These are phyloP conservation scores for Spodoptera frugiperda DNA, from an alignment of 1,140 invertebrate genomes.

Conservation along the genomic window DNA sequence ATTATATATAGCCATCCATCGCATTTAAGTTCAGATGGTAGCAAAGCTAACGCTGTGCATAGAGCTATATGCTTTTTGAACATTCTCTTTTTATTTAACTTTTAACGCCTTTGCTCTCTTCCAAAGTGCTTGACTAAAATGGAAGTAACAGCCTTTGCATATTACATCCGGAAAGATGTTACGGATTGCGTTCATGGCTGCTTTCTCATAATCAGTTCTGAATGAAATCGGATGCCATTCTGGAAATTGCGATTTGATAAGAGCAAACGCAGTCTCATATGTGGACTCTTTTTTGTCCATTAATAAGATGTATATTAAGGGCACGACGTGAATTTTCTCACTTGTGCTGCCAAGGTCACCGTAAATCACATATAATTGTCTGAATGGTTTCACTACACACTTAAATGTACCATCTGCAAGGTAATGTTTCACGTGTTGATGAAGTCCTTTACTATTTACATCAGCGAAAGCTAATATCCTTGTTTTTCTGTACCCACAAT, in stretches of 20 bases:
- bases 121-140: constrained; percentile 6
- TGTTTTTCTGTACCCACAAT: too few species aligned
- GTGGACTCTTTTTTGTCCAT: background rate
- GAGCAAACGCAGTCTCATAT: constrained; percentile 1
- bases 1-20: constrained; percentile 13
- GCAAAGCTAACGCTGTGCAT: constrained; percentile 1
- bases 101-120: constrained; percentile 15
- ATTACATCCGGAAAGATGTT: background rate
- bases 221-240: background rate
- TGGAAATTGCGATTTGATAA: constrained; percentile 9
- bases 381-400: too few species aligned
- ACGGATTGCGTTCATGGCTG: constrained; percentile 1
- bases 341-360: too few species aligned
- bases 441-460: too few species aligned
- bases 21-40: constrained; percentile 3
- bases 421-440: constrained; percentile 1
- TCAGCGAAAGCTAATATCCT: too few species aligned
- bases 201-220: constrained; percentile 17
- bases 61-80: constrained; percentile 3
- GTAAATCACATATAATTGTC: too few species aligned
- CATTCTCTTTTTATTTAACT: background rate
- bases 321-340: too few species aligned
- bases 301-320: background rate
- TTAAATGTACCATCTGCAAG: background rate
- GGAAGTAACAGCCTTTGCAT: constrained; percentile 3